Evolutionary conservation across 2,113 vertebrate genomes (phyloP).

Genomic region (Carlito syrichta): DNA sequence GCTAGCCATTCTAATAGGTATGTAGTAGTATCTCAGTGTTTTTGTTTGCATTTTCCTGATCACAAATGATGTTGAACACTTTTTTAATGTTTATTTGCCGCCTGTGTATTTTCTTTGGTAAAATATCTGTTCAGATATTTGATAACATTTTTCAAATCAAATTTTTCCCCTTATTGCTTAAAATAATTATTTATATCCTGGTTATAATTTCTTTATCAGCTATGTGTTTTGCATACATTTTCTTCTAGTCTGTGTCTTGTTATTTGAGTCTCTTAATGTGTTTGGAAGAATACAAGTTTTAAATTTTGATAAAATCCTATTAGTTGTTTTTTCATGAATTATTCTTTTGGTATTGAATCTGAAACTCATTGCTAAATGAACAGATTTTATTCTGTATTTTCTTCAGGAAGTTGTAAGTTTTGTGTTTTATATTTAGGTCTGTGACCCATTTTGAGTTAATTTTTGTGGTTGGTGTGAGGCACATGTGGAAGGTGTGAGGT

Average conservation of each 20-base stretch:
- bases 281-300: slow-evolving; percentile 16
- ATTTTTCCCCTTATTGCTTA: neutral
- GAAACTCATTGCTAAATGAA: neutral
- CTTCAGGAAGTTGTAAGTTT: neutral
- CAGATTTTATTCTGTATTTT: neutral
- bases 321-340: neutral
- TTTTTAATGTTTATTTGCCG: neutral
- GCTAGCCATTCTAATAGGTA: neutral
- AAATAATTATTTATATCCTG: neutral
- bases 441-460: neutral
- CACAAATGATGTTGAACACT: neutral
- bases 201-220: neutral
- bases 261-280: neutral
- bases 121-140: neutral
- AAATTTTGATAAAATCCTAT: neutral
- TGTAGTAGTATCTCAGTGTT: neutral
- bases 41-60: neutral
- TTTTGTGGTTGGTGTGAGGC: no score
- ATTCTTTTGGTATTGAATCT: neutral
- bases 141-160: neutral
- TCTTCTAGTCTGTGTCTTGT: neutral
- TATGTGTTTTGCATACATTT: neutral
- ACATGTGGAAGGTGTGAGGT: neutral
- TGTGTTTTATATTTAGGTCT: neutral
- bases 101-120: neutral